phyloP scores from a whole-genome alignment of 2,888 invertebrate genomes.

The Embidobia sp. region DNA sequence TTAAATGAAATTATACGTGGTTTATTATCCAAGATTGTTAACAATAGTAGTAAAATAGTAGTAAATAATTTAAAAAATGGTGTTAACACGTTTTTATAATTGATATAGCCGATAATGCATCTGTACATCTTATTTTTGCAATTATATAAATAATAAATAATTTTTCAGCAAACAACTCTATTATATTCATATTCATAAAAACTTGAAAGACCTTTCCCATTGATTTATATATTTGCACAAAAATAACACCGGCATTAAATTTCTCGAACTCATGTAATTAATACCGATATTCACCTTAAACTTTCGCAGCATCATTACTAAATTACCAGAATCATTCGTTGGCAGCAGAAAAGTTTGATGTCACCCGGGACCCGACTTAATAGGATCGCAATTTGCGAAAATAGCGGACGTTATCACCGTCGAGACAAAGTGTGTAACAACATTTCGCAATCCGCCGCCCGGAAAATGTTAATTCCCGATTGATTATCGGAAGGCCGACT shows the following conservation, averaged over 20 bases:
- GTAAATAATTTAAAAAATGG: too few relatives aligned
- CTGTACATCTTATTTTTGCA: too few relatives aligned
- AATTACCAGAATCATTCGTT: slow-evolving; percentile 6
- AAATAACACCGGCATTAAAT: neutral
- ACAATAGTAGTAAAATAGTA: too few relatives aligned
- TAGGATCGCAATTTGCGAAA: slow-evolving; percentile 10
- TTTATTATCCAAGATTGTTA: too few relatives aligned
- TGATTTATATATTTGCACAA: too few relatives aligned
- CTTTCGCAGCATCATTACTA: neutral
- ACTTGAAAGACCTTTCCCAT: too few relatives aligned
- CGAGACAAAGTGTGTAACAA: slow-evolving; percentile 10
- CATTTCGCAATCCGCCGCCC: neutral
- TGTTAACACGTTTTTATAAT: too few relatives aligned
- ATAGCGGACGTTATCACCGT: neutral
- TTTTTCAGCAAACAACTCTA: too few relatives aligned
- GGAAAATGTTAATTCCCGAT: neutral
- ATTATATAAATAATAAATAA: too few relatives aligned
- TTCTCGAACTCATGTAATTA: slow-evolving; percentile 7
- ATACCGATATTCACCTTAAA: slow-evolving; percentile 4
- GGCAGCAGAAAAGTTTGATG: slow-evolving; percentile 14
- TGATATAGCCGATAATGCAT: too few relatives aligned
- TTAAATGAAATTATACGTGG: too few relatives aligned
- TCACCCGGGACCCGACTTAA: slow-evolving; percentile 1
- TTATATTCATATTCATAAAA: too few relatives aligned
- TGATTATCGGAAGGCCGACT: neutral